A percentile compares a stretch with the other conserved stretches of the same genome.
Evolutionary conservation across 2,888 invertebrate species (phyloP).

Genomic region (Cephonodes hylas): DNA sequence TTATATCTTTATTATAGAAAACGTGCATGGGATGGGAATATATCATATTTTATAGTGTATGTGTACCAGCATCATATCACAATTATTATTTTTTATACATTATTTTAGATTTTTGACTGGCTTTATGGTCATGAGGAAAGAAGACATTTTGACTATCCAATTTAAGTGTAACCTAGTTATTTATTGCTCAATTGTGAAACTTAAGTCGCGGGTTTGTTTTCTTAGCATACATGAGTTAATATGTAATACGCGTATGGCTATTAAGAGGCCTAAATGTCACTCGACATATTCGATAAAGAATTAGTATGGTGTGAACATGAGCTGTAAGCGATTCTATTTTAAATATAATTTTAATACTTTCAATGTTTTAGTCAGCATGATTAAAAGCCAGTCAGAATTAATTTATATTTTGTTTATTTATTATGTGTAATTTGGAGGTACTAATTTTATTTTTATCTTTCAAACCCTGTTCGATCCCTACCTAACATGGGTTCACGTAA

Average conservation of each 20-base stretch:
- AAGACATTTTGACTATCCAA: too few species aligned
- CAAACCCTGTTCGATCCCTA: slow-evolving; percentile 67
- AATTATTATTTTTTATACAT: slow-evolving; percentile 36
- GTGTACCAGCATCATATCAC: slow-evolving; percentile 37
- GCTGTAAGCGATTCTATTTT: too few species aligned
- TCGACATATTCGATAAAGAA: too few species aligned
- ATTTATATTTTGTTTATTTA: slow-evolving; percentile 27
- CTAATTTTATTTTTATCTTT: slow-evolving; percentile 77
- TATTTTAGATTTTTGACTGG: slow-evolving; percentile 49
- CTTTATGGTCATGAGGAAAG: slow-evolving; percentile 34
- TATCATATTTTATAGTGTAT: slow-evolving; percentile 34
- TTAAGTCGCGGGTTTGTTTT: too few species aligned
- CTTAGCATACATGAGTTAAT: too few species aligned
- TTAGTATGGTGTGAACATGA: too few species aligned
- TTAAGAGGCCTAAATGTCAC: too few species aligned
- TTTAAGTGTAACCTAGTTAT: too few species aligned
- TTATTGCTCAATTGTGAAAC: too few species aligned
- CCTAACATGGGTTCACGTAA: slow-evolving; percentile 71
- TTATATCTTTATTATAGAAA: slow-evolving; percentile 19
- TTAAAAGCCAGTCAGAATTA: slow-evolving; percentile 25
- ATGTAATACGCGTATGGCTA: too few species aligned
- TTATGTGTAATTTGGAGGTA: slow-evolving; percentile 59
- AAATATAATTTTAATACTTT: background rate
- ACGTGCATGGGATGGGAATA: slow-evolving; percentile 43
- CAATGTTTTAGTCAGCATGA: slow-evolving; percentile 16